Percentiles rank a stretch among this genome's conserved stretches.
Evolutionary conservation across 2,888 invertebrate genomes (phyloP).

Genomic region (Parnassius smintheus): DNA sequence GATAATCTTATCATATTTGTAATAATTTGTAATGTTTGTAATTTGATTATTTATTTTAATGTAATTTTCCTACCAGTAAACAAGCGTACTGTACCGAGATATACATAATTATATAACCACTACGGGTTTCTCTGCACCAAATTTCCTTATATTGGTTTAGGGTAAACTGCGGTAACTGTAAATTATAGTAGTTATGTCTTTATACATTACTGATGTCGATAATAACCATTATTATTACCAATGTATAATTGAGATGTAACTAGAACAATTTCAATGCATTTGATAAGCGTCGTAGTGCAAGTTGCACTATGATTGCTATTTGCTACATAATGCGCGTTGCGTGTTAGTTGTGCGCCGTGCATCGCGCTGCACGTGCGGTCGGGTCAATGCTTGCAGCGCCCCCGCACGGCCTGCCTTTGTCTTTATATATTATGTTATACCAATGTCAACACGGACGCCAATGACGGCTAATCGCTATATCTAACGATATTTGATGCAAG

Average conservation of each 20-base stretch:
- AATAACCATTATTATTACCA: neutral
- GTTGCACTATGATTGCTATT: slow-evolving; percentile 12
- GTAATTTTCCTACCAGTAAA: slow-evolving; percentile 15
- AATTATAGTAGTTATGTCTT: no score
- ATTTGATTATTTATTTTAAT: no score
- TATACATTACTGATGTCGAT: no score
- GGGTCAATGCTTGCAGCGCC: slow-evolving; percentile 30
- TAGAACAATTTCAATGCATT: slow-evolving; percentile 14
- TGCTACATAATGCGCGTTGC: slow-evolving; percentile 3
- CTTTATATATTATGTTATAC: slow-evolving; percentile 32
- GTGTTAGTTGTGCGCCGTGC: slow-evolving; percentile 46
- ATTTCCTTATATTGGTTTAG: slow-evolving; percentile 10
- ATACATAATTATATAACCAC: neutral
- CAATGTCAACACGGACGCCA: slow-evolving; percentile 36
- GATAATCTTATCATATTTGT: no score
- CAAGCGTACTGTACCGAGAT: slow-evolving; percentile 19
- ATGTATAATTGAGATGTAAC: slow-evolving; percentile 1
- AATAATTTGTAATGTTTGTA: no score
- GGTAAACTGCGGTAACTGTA: slow-evolving; percentile 3
- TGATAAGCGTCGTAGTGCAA: slow-evolving; percentile 13
- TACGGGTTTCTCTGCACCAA: slow-evolving; percentile 4
- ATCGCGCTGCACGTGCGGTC: slow-evolving; percentile 37
- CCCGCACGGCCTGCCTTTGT: slow-evolving; percentile 41
- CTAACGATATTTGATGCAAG: slow-evolving; percentile 25
- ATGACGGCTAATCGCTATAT: slow-evolving; percentile 31